Conservation (phyloP, 1,140 invertebrate species). For the Polypedilum vanderplanki region DNA sequence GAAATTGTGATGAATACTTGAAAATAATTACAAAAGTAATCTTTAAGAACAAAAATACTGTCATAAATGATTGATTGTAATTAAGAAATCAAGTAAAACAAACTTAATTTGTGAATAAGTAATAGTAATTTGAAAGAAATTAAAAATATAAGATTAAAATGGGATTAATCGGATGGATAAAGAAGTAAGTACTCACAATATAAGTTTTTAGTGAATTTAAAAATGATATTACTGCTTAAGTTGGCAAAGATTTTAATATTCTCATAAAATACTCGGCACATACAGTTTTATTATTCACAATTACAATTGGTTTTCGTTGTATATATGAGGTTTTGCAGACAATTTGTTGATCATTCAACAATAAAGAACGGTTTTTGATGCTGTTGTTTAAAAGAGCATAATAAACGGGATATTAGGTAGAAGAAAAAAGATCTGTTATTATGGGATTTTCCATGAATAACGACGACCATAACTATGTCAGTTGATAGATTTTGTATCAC, state of each 20-base stretch:
- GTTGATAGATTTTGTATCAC: too few species aligned
- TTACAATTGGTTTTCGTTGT: too few species aligned
- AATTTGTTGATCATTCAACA: neutral
- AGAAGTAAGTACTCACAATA: neutral
- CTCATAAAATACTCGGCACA: too few species aligned
- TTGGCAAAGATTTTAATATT: too few species aligned
- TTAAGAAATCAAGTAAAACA: neutral
- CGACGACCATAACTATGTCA: neutral
- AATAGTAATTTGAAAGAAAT: neutral
- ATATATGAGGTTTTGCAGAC: too few species aligned
- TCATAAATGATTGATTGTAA: too few species aligned
- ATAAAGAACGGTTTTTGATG: neutral
- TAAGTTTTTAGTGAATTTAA: neutral
- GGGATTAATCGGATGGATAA: conserved; percentile 25
- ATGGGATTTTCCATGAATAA: conserved; percentile 15
- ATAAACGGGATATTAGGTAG: conserved; percentile 25
- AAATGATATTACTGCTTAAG: neutral
- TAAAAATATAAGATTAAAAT: neutral
- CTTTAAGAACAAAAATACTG: too few species aligned
- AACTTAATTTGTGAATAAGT: neutral
- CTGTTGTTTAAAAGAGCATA: neutral
- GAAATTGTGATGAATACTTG: neutral
- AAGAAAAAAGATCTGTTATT: neutral
- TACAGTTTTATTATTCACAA: too few species aligned
- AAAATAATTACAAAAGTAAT: neutral